Evolutionary conservation across 2,888 invertebrate species (phyloP), one percentile per base, ranked within the genome.

Genomic region (Koerneria pararmatus): DNA sequence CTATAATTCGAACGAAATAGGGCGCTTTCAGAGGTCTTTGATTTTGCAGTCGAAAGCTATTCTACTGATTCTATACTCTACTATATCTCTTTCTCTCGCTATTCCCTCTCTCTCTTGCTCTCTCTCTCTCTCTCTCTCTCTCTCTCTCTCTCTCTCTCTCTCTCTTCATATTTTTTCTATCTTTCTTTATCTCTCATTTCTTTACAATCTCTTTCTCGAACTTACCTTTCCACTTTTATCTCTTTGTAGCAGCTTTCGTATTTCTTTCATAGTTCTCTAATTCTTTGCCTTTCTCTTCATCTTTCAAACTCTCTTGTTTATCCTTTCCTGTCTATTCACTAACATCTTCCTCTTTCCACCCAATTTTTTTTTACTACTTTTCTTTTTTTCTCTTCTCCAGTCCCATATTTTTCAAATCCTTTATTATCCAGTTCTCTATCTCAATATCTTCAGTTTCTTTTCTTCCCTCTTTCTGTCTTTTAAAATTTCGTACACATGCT

Each of bases 321-420:
- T 8, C 34, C 53, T 56, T 34, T 32, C 34, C 58, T 31, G 35
- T 8, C 41, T 32, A n/a, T 37, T 64, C 15, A 27, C 34, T 6
- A 37, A 37, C 54, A 65, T 65, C 61, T 63, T 65, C 58, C 58
- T 58, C 65, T 56, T 46, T 51, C 65, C 63, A 67, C 64, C 64
- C 64, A 29, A 54, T 64, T 65, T 59, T n/a, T n/a, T n/a, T n/a
- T n/a, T n/a, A n/a, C n/a, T n/a, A n/a, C n/a, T n/a, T n/a, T n/a
- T n/a, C n/a, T 59, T 29, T 34, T 22, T 37, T 15, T n/a, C n/a
- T 3, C 41, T 22, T 27, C 49, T 22, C 35, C 49, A 3, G 8
- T 37, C 57, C 32, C 34, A 46, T 48, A 53, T 53, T 32, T 46
- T 60, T 48, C 41, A 41, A 27, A 60, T 22, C 5, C 32, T 60